Base-by-base conservation (phyloP, 2,113 vertebrate species). In the Sinocyclocheilus maitianheensis region DNA sequence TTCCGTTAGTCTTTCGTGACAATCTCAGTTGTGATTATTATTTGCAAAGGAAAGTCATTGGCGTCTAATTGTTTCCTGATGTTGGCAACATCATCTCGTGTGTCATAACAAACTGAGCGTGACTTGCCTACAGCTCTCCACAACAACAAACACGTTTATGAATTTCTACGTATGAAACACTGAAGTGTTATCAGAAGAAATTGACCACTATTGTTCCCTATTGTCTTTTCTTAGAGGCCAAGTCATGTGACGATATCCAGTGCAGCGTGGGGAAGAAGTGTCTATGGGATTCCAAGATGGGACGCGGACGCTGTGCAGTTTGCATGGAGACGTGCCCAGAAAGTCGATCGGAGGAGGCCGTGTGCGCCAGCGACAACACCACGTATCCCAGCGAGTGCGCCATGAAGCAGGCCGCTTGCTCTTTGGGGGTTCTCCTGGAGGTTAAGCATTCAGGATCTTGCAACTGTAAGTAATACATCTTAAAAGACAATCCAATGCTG, bases 361-460 rank as follows among this genome's bases (percentile, higher is more conserved):
- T 99, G 90, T 99, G 98, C 81, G 98, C 97, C 95, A 99, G 98
- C 0, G 97, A 99, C 95, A 99, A 99, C 92, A 95, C 96, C 91
- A 98, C 98, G 16, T 99, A 99, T 12, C 97, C 97, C 88, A 99
- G 97, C 69, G 96, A 98, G 90, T 99, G 98, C 85, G 97, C 96
- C 93, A 99, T 99, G 98, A 98, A 97, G 93, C 97, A 98, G 85
- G 96, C 97, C 62, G 97, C 97, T 91, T 99, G 98, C 91, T 97
- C 97, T 79, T 90, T 96, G 91, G 97, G 98, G 60, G 93, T 95
- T 90, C 94, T 99, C 91, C 95, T 99, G 93, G 98, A 99, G 93
- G 97, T 99, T 89, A 99, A 99, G 93, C 98, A 99, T 92, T 95
- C 96, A 1, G 97, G 98, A 96, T 98, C 97, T 95, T 99, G 98